phyloP scores from a whole-genome alignment of 2,888 invertebrate genomes.

The Cataglyphis rosenhaueri region DNA sequence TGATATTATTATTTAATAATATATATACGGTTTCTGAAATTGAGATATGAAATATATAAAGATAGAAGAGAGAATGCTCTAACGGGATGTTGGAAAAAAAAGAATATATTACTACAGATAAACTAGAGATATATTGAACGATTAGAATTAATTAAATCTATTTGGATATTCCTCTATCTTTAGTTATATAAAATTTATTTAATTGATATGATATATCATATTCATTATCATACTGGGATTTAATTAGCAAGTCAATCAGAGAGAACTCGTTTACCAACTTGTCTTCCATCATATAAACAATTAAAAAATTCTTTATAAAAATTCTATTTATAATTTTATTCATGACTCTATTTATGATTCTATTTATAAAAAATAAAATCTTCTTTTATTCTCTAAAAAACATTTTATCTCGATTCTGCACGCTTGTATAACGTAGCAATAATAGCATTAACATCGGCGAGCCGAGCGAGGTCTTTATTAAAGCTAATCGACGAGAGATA shows the following conservation, averaged over 20 bases:
- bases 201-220: neutral
- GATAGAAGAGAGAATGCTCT: neutral
- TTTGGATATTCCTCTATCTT: neutral
- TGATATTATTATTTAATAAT: neutral
- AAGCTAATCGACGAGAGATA: conserved; percentile 34
- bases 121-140: neutral
- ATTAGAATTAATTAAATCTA: conserved; percentile 5
- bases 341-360: no score
- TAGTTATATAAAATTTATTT: neutral
- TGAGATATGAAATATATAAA: neutral
- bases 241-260: conserved; percentile 1
- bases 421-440: conserved; percentile 18
- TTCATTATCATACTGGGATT: neutral
- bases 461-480: conserved; percentile 18
- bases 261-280: neutral
- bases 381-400: neutral
- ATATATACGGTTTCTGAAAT: neutral
- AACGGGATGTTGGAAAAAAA: no score
- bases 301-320: neutral
- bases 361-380: neutral
- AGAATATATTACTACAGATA: neutral
- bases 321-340: no score
- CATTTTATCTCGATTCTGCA: conserved; percentile 17
- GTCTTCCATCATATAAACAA: neutral
- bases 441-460: conserved; percentile 32